These are phyloP conservation scores for Dusona sp. DNA, from an alignment of 2,888 invertebrate genomes.

Conservation along the genomic window DNA sequence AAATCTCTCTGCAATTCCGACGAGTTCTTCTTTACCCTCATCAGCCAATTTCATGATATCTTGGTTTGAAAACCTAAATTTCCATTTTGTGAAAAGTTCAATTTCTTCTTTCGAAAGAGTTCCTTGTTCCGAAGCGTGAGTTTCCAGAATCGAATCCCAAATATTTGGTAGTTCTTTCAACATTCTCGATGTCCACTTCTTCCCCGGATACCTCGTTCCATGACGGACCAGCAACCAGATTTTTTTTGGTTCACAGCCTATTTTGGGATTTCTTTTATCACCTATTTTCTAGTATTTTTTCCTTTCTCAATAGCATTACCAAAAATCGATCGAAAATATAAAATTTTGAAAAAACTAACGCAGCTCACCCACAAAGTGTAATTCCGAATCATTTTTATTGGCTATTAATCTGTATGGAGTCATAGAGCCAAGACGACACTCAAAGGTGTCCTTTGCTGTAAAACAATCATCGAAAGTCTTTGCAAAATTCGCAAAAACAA, in stretches of 20 bases:
- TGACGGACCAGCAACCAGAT: slow-evolving; percentile 92
- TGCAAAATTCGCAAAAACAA: not conserved
- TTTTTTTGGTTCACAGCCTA: slow-evolving; percentile 88
- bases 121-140: slow-evolving; percentile 85
- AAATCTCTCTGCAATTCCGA: slow-evolving; percentile 90
- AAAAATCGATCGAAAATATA: not conserved
- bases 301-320: not conserved
- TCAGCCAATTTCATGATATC: slow-evolving; percentile 88
- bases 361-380: slow-evolving; percentile 87
- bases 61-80: slow-evolving; percentile 84
- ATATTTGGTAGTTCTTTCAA: slow-evolving; percentile 86
- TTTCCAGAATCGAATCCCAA: slow-evolving; percentile 86
- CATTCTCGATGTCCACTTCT: slow-evolving; percentile 86
- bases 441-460: slow-evolving; percentile 60
- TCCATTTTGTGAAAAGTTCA: slow-evolving; percentile 87
- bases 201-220: slow-evolving; percentile 91
- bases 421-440: slow-evolving; percentile 87
- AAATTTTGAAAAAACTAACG: not conserved
- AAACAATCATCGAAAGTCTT: slow-evolving; percentile 51
- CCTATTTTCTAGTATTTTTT: not conserved
- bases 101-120: slow-evolving; percentile 84
- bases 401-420: slow-evolving; percentile 90
- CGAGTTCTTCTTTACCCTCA: slow-evolving; percentile 92
- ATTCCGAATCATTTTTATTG: slow-evolving; percentile 87
- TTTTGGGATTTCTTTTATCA: not conserved